These are phyloP conservation scores for Ethmia dodecea DNA, from an alignment of 2,888 invertebrate species.

Conservation along the genomic window DNA sequence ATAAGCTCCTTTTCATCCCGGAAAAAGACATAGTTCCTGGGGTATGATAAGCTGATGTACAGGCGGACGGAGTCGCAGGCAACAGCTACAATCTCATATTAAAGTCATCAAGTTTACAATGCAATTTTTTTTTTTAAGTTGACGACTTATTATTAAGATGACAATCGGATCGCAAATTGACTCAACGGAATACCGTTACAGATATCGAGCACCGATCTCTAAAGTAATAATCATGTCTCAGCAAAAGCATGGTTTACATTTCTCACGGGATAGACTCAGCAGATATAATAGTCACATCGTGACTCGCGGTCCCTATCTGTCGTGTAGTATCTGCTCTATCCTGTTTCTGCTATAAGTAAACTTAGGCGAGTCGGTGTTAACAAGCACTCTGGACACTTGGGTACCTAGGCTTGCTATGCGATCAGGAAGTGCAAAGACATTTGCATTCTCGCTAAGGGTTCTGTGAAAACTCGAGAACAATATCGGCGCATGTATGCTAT, in stretches of 20 bases:
- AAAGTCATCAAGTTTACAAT: too few species aligned
- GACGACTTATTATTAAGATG: too few species aligned
- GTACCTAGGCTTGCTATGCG: constrained; percentile 7
- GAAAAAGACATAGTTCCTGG: too few species aligned
- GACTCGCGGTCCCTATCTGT: constrained; percentile 60
- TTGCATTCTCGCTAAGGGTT: constrained; percentile 64
- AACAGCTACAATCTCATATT: too few species aligned
- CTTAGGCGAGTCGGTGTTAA: constrained; percentile 11
- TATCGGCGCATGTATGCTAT: constrained; percentile 40
- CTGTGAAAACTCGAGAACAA: constrained; percentile 54
- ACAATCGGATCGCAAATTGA: too few species aligned
- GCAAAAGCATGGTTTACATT: constrained; percentile 28
- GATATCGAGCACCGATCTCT: constrained; percentile 6
- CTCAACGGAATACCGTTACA: too few species aligned
- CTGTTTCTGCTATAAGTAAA: constrained; percentile 25
- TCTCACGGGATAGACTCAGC: constrained; percentile 41
- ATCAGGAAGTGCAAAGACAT: constrained; percentile 58
- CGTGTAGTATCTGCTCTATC: constrained; percentile 51
- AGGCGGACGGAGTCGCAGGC: too few species aligned
- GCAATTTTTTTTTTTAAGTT: too few species aligned
- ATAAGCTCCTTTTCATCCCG: too few species aligned
- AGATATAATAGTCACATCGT: constrained; percentile 51
- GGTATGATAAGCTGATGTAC: too few species aligned
- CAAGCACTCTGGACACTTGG: constrained; percentile 12
- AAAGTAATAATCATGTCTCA: constrained; percentile 16